Evolutionary conservation across 2,888 invertebrate species (phyloP).

Genomic region (Keiferia lycopersicella): DNA sequence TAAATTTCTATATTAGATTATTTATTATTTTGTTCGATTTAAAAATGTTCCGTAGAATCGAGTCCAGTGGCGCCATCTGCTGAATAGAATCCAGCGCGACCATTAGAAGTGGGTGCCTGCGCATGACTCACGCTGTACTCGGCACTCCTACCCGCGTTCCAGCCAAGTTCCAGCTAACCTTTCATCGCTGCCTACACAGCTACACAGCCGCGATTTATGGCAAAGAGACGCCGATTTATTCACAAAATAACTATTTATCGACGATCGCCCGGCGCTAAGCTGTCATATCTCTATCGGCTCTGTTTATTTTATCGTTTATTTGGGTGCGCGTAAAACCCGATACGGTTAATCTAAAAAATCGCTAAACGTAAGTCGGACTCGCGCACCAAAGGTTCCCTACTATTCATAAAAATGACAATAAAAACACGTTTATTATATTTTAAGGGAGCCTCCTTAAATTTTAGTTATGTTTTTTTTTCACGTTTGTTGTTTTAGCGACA

Average conservation of each 20-base stretch:
- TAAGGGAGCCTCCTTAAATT: no score
- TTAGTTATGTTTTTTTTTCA: no score
- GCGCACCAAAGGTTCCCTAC: no score
- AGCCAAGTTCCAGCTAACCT: no score
- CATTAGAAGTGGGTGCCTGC: slow-evolving; percentile 59
- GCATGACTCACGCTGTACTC: slow-evolving; percentile 52
- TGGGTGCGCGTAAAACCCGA: slow-evolving; percentile 15
- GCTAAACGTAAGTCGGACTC: not conserved
- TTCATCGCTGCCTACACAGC: slow-evolving; percentile 31
- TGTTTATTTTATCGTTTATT: slow-evolving; percentile 20
- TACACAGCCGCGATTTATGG: slow-evolving; percentile 18
- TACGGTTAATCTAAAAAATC: not conserved
- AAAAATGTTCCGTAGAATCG: no score
- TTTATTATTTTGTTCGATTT: no score
- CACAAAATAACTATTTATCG: slow-evolving; percentile 17
- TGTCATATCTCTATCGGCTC: slow-evolving; percentile 21
- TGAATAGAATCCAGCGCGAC: slow-evolving; percentile 49
- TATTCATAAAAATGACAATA: no score
- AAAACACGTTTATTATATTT: no score
- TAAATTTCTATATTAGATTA: no score
- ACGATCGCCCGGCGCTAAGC: slow-evolving; percentile 19
- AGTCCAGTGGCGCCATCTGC: slow-evolving; percentile 51
- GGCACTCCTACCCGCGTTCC: slow-evolving; percentile 48
- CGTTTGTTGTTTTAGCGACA: no score
- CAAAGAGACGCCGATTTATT: slow-evolving; percentile 20